Base-by-base conservation (phyloP, 2,113 vertebrate genomes). In the Pseudorectes ferrugineus region DNA sequence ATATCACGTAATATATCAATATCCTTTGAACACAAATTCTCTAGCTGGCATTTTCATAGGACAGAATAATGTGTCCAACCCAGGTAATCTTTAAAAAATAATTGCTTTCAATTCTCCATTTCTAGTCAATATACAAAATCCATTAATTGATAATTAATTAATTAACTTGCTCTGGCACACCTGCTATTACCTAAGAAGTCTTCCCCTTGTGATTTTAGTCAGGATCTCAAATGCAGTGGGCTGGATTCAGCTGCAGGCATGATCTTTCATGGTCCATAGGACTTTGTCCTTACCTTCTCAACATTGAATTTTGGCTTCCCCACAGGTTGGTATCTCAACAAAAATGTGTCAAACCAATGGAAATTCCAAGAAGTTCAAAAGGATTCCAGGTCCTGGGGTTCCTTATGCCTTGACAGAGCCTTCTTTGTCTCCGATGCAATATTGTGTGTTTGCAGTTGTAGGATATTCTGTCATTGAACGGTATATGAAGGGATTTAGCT, bases 391-490 rank as follows among this genome's bases (percentile, higher is more conserved):
- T 74, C 29, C 11, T 58, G 59, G 28, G 10, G 9, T 81, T 62
- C 38, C 8, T 15, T 35, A 10, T 46, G 55, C 38, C 16, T 46
- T 66, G 29, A 6, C 24, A 58, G 68, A 38, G 12, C 2, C 1
- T 55, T 24, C 23, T 45, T 85, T 66, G 26, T 70, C 49, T 48
- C 43, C 0, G 0, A 2, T 67, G 48, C 43, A 26, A 1, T 36
- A 55, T 2, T 61, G 59, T 2, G 0, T 61, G 38, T 75, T 55
- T 75, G 48, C 51, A 68, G 5, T 61, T 79, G 28, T 28, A 59
- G 43, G 36, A 13, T 71, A 8, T 22, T 77, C 51, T 90, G 58
- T 63, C 29, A 33, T 0, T 81, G 84, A 70, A n/a, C 0, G 3
- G 6, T 43, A 33, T 59, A 7, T 68, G n/a, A 93, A 89, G 26